These are phyloP conservation scores for Syrmaticus mikado DNA, from an alignment of 2,113 vertebrate species.

Conservation along the genomic window DNA sequence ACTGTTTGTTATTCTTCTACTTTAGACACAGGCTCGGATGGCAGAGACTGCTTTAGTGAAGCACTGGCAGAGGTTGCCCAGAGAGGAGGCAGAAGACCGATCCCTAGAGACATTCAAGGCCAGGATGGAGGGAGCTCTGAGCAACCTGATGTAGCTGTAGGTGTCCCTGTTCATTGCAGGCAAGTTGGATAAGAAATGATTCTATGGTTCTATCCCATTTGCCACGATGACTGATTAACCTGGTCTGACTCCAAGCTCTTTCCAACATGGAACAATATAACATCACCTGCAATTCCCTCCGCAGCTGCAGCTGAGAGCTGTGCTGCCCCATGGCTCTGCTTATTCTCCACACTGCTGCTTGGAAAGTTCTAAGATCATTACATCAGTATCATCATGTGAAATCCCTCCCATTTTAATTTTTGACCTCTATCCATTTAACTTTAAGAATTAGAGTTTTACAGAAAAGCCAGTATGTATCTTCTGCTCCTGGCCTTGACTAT, in stretches of 20 bases:
- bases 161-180: no score
- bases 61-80: no score
- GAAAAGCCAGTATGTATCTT: neutral
- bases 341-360: neutral
- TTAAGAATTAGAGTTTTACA: neutral
- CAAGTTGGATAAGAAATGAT: no score
- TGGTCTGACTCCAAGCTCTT: neutral
- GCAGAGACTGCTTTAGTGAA: neutral
- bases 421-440: neutral
- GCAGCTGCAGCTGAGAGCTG: neutral
- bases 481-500: neutral
- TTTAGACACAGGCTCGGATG: neutral
- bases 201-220: neutral
- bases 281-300: neutral
- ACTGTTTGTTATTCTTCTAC: neutral
- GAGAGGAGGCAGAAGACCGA: no score
- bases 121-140: no score
- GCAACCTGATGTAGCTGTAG: no score
- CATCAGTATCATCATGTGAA: neutral
- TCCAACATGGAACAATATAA: neutral
- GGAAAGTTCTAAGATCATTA: neutral
- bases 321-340: neutral
- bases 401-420: neutral
- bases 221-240: conserved; percentile 7
- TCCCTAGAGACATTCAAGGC: no score